Base-by-base conservation (phyloP, 2,888 invertebrate genomes). In the Mimumesa dahlbomi region DNA sequence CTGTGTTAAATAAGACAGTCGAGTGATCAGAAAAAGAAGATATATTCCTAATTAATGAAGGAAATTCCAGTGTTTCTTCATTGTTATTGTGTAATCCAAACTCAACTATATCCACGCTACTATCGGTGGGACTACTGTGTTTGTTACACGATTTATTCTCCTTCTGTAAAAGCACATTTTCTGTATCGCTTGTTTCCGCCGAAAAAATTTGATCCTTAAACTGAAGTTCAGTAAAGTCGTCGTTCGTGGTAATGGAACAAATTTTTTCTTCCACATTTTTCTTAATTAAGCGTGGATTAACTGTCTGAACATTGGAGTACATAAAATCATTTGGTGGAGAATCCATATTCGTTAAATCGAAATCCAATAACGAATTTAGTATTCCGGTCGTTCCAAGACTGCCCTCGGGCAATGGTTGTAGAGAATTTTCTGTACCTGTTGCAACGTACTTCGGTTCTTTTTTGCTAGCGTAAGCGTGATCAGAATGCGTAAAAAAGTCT, bases 261-360 rank as follows among this genome's bases (percentile, higher is more conserved):
- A 54, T 42, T 19, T 75, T 48, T 9, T 63, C 36, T 7, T 50
- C 45, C 7, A 66, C 56, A 29, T 48, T 50, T 11, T 78, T 71
- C 19, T 67, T 70, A 21, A 77, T 73, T 2, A 84, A 61, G 16
- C 76, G 64, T 6, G 85, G 82, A 62, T 85, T 81, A 6, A 85
- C 75, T 36, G 79, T 73, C 21, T 81, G 77, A 3, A 77, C 71
- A 34, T 72, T 82, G 4, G 82, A 78, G 29, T 77, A 77, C 25
- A 78, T 63, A 31, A 74, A 75, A 57, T 82, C 81, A n/a, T 53
- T 81, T 1, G 74, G 72, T 11, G 75, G 62, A 0, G 72, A 80
- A 34, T 81, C 82, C 63, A 85, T 81, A 46, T 77, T 68, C 19
- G 61, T 79, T 29, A 79, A 58, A 63, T 80, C 74, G 25, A 77